A percentile compares a stretch with the other conserved stretches of the same genome.
Evolutionary conservation across 2,797 vertebrate species (phyloP).

Genomic region (Mus spretus): DNA sequence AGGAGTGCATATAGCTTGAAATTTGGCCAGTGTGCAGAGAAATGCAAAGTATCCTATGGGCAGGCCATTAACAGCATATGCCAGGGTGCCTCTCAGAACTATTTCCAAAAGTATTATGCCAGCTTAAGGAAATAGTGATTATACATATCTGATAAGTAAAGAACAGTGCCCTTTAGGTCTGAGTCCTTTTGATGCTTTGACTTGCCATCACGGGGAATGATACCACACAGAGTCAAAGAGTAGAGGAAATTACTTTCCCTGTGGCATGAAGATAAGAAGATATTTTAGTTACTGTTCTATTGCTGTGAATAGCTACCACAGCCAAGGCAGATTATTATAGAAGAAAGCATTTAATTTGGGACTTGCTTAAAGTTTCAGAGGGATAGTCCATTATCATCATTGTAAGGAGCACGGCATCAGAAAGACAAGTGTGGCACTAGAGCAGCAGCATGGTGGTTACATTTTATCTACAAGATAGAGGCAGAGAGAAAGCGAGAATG

Average conservation of each 20-base stretch:
- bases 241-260: neutral
- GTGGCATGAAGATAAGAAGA: neutral
- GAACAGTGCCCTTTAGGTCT: neutral
- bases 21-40: neutral
- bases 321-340: neutral
- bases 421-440: neutral
- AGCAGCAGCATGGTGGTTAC: no score
- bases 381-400: neutral
- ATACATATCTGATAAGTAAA: slow-evolving; percentile 37
- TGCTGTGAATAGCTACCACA: neutral
- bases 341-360: neutral
- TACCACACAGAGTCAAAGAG: neutral
- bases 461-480: neutral
- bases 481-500: neutral
- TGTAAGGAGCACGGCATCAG: neutral
- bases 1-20: neutral
- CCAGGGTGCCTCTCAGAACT: neutral
- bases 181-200: neutral
- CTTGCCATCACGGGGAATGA: neutral
- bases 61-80: neutral
- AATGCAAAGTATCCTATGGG: neutral
- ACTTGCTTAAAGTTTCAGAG: neutral
- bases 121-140: neutral
- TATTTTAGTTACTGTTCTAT: neutral
- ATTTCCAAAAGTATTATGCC: neutral